A percentile compares a stretch with the other conserved stretches of the same genome.
Evolutionary conservation across 2,888 invertebrate species (phyloP).

Genomic region (Trachelus troglodyta): DNA sequence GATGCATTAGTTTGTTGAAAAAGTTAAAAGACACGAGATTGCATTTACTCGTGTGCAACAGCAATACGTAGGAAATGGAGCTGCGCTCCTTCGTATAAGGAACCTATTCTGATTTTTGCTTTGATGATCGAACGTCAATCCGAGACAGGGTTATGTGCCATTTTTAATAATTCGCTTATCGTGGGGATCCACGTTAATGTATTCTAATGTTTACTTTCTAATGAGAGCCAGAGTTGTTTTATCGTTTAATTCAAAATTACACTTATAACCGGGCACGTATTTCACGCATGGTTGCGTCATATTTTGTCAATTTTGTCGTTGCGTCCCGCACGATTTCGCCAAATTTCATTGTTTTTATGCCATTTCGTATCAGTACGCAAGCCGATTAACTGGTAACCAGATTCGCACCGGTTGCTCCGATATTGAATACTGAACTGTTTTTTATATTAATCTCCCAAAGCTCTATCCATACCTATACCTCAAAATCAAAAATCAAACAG

Average conservation of each 20-base stretch:
- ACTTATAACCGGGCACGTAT: background rate
- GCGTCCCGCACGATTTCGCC: background rate
- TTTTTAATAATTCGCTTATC: background rate
- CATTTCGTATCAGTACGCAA: background rate
- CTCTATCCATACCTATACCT: background rate
- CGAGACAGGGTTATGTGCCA: background rate
- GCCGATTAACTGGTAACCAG: background rate
- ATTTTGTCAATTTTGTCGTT: background rate
- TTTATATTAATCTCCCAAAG: background rate
- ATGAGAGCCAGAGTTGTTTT: background rate
- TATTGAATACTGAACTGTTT: background rate
- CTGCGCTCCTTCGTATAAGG: background rate
- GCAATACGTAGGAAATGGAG: background rate
- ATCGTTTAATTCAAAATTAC: background rate
- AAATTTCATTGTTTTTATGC: background rate
- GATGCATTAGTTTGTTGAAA: background rate
- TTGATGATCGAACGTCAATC: background rate
- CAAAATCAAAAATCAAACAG: background rate
- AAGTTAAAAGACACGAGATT: background rate
- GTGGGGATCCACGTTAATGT: background rate
- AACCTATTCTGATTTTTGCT: background rate
- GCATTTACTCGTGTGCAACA: background rate
- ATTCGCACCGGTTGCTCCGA: background rate
- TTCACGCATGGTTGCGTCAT: background rate
- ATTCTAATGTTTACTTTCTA: background rate